Percentiles rank a stretch among this genome's conserved stretches.
phyloP scores from a whole-genome alignment of 2,888 invertebrate genomes.

The Tiphia femorata region DNA sequence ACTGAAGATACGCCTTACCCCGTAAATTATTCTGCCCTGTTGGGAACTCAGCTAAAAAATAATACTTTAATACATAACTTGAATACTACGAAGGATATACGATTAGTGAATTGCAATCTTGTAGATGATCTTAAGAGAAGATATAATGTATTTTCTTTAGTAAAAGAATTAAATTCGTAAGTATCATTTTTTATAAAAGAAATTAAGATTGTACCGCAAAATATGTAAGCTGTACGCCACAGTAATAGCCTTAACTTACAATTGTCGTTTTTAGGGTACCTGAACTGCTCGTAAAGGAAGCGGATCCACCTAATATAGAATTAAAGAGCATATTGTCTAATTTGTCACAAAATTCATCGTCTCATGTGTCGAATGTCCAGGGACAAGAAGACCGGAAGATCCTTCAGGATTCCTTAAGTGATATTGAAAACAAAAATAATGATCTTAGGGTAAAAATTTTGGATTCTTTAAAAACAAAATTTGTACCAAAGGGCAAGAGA shows the following conservation, averaged over 20 bases:
- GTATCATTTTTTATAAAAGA: too few relatives aligned
- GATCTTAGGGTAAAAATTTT: conserved; percentile 5
- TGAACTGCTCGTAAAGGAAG: conserved; percentile 20
- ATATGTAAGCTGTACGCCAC: too few relatives aligned
- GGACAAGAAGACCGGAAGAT: conserved; percentile 21
- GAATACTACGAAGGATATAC: conserved; percentile 7
- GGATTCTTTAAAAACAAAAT: conserved; percentile 6
- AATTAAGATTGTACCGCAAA: too few relatives aligned
- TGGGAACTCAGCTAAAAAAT: conserved; percentile 42
- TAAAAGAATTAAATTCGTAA: too few relatives aligned
- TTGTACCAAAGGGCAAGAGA: conserved; percentile 29
- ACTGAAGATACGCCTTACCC: conserved; percentile 54
- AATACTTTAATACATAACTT: conserved; percentile 19
- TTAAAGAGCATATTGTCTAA: conserved; percentile 7
- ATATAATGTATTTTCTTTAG: too few relatives aligned
- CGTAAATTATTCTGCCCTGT: conserved; percentile 44
- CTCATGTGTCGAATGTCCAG: conserved; percentile 11
- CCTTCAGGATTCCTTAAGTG: conserved; percentile 36
- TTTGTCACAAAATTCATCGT: conserved; percentile 34
- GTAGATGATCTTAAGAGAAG: too few relatives aligned
- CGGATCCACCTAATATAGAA: not conserved
- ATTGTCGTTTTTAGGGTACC: conserved; percentile 26
- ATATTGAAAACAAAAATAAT: conserved; percentile 15
- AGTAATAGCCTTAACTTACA: not conserved
- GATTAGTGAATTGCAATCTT: too few relatives aligned